Conservation (phyloP, 2,113 vertebrate species). For the Pipra filicauda region DNA sequence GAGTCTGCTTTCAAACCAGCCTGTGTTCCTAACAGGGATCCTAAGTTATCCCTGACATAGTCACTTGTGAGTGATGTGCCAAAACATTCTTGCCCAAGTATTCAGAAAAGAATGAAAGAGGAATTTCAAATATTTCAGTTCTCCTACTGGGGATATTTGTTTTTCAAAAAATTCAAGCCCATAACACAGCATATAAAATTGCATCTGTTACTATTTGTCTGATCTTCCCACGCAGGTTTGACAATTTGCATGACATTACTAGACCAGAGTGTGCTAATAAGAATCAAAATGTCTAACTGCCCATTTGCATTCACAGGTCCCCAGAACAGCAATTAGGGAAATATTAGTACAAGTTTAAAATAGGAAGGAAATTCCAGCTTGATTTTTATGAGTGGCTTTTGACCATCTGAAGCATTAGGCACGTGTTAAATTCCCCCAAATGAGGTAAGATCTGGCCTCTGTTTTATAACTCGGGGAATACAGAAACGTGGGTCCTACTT, state of each 20-base stretch:
- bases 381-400: not conserved
- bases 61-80: not conserved
- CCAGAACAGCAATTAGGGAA: not conserved
- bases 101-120: not conserved
- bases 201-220: not conserved
- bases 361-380: not conserved
- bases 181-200: not conserved
- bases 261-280: not conserved
- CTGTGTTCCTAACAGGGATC: not conserved
- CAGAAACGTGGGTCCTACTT: not conserved
- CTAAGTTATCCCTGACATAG: not conserved
- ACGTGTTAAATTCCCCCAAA: not conserved
- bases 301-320: not conserved
- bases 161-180: not conserved
- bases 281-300: not conserved
- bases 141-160: not conserved
- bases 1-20: not conserved
- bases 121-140: not conserved
- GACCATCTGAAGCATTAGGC: not conserved
- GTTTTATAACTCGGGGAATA: not conserved
- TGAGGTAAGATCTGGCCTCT: not conserved
- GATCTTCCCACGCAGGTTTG: not conserved
- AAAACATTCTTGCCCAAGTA: not conserved
- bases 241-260: slow-evolving; percentile 14
- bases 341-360: not conserved